These are phyloP conservation scores for Trichacis sp. DNA, from an alignment of 2,888 invertebrate genomes.

Conservation along the genomic window DNA sequence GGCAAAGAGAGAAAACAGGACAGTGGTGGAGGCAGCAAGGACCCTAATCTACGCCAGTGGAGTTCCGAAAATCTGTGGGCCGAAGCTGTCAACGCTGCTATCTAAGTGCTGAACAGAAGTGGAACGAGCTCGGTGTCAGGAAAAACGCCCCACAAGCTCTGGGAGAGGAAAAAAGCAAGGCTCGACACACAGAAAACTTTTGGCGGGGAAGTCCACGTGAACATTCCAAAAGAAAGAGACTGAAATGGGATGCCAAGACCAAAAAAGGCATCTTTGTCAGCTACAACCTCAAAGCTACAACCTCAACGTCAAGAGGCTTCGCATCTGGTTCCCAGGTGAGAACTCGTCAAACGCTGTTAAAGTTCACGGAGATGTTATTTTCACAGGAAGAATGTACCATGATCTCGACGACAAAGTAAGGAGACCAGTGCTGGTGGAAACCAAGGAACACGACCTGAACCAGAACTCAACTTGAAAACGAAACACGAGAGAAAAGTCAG, in stretches of 20 bases:
- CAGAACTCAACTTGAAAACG: too few species aligned
- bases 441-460: background rate
- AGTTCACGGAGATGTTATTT: constrained; percentile 5
- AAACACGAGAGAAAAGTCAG: too few species aligned
- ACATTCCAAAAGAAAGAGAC: constrained; percentile 1
- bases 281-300: too few species aligned
- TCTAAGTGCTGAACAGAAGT: background rate
- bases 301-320: constrained; percentile 1
- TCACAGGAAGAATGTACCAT: background rate
- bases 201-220: constrained; percentile 23
- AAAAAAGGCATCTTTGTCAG: background rate
- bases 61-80: constrained; percentile 10
- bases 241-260: background rate
- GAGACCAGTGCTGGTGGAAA: too few species aligned
- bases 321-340: too few species aligned
- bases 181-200: constrained; percentile 10
- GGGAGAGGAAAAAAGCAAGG: constrained; percentile 9
- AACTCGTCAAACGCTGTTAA: too few species aligned
- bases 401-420: too few species aligned
- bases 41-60: constrained; percentile 7
- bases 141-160: constrained; percentile 10
- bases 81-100: constrained; percentile 10
- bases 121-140: constrained; percentile 15
- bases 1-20: constrained; percentile 37
- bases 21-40: constrained; percentile 31